These are phyloP conservation scores for Chymomyza caudatula DNA, from an alignment of 2,888 invertebrate genomes.

Conservation along the genomic window DNA sequence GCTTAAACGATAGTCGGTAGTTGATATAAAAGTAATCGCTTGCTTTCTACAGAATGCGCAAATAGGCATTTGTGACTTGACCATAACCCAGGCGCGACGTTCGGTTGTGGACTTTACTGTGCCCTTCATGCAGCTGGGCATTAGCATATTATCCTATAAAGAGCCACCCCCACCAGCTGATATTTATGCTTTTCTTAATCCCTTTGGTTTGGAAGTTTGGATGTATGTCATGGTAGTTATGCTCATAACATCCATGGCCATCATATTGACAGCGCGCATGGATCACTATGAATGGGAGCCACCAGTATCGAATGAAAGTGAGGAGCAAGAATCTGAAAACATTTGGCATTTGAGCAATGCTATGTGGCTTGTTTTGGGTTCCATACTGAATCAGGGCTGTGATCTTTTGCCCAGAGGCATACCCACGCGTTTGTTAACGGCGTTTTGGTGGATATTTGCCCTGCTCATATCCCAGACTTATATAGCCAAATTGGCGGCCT, in stretches of 20 bases:
- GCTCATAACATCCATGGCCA: conserved; percentile 87
- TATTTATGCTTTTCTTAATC: conserved; percentile 92
- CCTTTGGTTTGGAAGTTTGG: conserved; percentile 92
- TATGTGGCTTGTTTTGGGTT: conserved; percentile 95
- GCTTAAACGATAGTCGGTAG: not conserved
- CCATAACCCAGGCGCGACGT: conserved; percentile 95
- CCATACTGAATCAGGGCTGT: conserved; percentile 94
- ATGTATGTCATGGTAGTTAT: conserved; percentile 92
- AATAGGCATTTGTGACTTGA: conserved; percentile 96
- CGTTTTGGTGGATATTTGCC: conserved; percentile 90
- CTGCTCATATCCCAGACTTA: conserved; percentile 90
- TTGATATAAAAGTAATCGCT: not conserved
- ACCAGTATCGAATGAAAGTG: conserved; percentile 90
- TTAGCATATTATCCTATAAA: conserved; percentile 91
- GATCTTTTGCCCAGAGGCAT: conserved; percentile 93
- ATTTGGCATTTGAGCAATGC: conserved; percentile 92
- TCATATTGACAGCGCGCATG: conserved; percentile 85
- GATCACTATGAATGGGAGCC: conserved; percentile 89
- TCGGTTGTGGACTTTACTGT: conserved; percentile 95
- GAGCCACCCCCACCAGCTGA: conserved; percentile 85
- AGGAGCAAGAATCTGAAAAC: conserved; percentile 91
- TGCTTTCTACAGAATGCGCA: conserved; percentile 88
- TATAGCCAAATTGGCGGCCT: conserved; percentile 96
- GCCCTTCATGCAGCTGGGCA: conserved; percentile 98
- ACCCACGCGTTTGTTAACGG: conserved; percentile 87